phyloP scores from a whole-genome alignment of 2,113 vertebrate genomes.

The Willisornis vidua region DNA sequence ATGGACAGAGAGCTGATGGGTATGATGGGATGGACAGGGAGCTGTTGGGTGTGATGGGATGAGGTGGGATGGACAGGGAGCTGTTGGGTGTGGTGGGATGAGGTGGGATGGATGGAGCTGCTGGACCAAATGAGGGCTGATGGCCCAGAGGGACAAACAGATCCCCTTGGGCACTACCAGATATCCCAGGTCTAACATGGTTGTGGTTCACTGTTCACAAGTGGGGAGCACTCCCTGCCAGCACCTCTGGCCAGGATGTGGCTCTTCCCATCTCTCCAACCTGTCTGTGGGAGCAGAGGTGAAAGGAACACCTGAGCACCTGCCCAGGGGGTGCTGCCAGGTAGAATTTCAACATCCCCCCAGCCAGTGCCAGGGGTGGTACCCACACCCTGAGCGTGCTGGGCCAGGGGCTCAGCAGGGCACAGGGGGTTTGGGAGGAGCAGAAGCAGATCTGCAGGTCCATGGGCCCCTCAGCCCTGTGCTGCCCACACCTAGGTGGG shows the following conservation, averaged over 20 bases:
- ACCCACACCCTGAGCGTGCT: not conserved
- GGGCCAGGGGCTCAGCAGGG: not conserved
- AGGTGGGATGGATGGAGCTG: too few species aligned
- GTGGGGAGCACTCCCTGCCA: not conserved
- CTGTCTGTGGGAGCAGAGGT: not conserved
- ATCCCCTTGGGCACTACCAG: not conserved
- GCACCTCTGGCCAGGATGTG: not conserved
- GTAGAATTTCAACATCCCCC: not conserved
- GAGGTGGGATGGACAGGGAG: too few species aligned
- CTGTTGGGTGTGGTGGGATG: not conserved
- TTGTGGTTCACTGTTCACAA: not conserved
- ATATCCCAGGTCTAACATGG: not conserved
- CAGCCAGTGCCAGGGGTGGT: not conserved
- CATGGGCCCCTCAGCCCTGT: not conserved
- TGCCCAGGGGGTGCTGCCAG: not conserved
- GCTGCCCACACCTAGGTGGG: rapidly evolving
- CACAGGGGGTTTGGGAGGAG: not conserved
- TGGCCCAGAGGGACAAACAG: not conserved
- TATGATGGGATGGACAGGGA: not conserved
- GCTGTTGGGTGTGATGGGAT: too few species aligned
- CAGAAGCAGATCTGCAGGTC: not conserved
- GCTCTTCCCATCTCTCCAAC: not conserved
- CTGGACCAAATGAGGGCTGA: too few species aligned
- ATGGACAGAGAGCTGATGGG: too few species aligned
- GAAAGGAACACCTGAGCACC: not conserved